These are phyloP conservation scores for Limanda limanda DNA, from an alignment of 2,113 vertebrate species.

Conservation along the genomic window DNA sequence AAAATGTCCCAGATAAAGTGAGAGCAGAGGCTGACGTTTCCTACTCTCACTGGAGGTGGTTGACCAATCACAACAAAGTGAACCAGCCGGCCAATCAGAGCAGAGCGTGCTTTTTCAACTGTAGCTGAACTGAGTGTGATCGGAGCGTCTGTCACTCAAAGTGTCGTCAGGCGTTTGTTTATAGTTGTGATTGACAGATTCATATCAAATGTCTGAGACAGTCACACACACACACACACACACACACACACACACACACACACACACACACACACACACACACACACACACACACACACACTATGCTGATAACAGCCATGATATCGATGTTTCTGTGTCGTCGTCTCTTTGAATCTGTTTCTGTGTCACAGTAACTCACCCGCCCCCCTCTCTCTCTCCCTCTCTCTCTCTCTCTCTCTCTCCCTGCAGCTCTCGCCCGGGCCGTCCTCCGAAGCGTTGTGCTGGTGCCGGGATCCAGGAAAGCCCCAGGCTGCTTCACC, in stretches of 20 bases:
- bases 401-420: conserved; percentile 18
- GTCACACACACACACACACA: neutral
- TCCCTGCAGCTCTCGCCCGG: conserved; percentile 89
- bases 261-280: neutral
- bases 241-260: neutral
- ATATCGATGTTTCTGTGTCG: neutral
- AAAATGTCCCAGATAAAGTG: too few relatives aligned
- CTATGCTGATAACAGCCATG: neutral
- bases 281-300: neutral
- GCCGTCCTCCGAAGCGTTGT: conserved; percentile 92
- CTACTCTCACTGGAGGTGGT: too few relatives aligned
- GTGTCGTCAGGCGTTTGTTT: neutral
- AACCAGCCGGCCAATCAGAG: neutral
- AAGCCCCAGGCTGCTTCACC: conserved; percentile 88
- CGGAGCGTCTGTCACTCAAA: neutral
- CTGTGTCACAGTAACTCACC: conserved; percentile 18
- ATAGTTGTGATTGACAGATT: conserved; percentile 1
- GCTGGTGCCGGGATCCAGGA: conserved; percentile 90
- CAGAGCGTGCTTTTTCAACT: too few relatives aligned
- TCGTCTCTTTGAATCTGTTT: conserved; percentile 9
- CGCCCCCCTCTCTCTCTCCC: conserved; percentile 34
- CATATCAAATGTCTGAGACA: neutral
- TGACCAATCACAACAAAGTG: too few relatives aligned
- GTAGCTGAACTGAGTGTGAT: too few relatives aligned
- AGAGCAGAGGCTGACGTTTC: too few relatives aligned